phyloP scores from a whole-genome alignment of 2,797 vertebrate species.

The Danio jaintianensis region DNA sequence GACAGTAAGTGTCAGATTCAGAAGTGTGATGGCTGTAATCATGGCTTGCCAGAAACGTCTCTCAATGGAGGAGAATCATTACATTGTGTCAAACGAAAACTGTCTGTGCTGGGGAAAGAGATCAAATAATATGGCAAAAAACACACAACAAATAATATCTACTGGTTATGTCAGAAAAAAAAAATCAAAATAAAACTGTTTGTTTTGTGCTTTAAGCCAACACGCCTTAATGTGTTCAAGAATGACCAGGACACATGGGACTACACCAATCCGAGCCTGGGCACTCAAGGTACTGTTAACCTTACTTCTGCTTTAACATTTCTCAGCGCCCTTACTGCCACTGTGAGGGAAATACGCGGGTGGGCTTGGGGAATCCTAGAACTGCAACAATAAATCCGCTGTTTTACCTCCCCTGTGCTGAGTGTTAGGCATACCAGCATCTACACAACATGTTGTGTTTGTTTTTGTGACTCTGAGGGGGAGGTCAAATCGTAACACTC shows the following conservation, averaged over 20 bases:
- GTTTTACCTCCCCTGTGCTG: constrained; percentile 10
- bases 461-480: constrained; percentile 15
- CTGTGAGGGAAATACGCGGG: constrained; percentile 62
- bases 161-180: too few species aligned
- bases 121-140: too few species aligned
- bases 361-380: constrained; percentile 41
- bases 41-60: too few species aligned
- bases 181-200: too few species aligned
- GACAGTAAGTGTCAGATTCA: too few species aligned
- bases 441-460: constrained; percentile 8
- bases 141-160: too few species aligned
- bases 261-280: constrained; percentile 93
- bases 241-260: constrained; percentile 98
- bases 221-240: constrained; percentile 96
- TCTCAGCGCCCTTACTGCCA: constrained; percentile 67
- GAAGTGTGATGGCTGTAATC: too few species aligned
- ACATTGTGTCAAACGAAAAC: too few species aligned
- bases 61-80: too few species aligned
- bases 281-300: constrained; percentile 88
- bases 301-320: constrained; percentile 44
- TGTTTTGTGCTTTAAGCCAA: constrained; percentile 77
- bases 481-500: not conserved
- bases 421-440: constrained; percentile 35
- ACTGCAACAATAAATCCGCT: not conserved
- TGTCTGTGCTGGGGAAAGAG: too few species aligned